Evolutionary conservation across 2,888 invertebrate genomes (phyloP).

Genomic region (Micoletzkya japonica): DNA sequence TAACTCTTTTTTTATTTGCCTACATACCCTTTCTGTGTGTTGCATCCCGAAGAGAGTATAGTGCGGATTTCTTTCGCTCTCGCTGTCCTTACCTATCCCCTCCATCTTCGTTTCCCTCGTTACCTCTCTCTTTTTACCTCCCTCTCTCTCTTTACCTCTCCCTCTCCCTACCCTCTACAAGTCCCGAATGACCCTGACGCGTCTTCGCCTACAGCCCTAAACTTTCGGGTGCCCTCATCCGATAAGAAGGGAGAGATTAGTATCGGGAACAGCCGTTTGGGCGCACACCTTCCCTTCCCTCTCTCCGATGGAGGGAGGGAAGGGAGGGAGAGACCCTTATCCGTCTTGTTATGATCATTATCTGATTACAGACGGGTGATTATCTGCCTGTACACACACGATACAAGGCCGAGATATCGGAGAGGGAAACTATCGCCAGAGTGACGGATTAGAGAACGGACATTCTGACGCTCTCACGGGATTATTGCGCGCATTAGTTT

Average conservation of each 20-base stretch:
- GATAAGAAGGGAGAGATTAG: too few relatives aligned
- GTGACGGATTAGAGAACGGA: slow-evolving; percentile 7
- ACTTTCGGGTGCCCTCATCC: neutral
- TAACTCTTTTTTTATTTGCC: too few relatives aligned
- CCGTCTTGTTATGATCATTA: slow-evolving; percentile 11
- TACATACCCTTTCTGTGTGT: too few relatives aligned
- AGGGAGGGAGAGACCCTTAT: neutral
- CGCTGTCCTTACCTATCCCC: too few relatives aligned
- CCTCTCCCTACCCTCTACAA: neutral
- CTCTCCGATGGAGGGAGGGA: slow-evolving; percentile 10
- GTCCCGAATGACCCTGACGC: neutral
- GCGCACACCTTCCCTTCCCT: neutral
- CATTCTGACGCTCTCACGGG: too few relatives aligned
- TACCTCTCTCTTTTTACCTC: neutral
- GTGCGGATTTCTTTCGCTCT: too few relatives aligned
- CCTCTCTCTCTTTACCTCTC: neutral
- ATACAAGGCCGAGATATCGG: too few relatives aligned
- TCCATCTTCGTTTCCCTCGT: neutral
- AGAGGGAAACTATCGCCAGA: too few relatives aligned
- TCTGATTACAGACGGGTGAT: too few relatives aligned
- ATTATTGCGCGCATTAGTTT: too few relatives aligned
- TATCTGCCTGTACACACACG: too few relatives aligned
- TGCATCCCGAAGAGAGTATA: too few relatives aligned
- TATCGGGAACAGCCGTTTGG: slow-evolving; percentile 5
- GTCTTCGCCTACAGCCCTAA: neutral